These are phyloP conservation scores for Cephonodes hylas DNA, from an alignment of 2,888 invertebrate genomes.

Conservation along the genomic window DNA sequence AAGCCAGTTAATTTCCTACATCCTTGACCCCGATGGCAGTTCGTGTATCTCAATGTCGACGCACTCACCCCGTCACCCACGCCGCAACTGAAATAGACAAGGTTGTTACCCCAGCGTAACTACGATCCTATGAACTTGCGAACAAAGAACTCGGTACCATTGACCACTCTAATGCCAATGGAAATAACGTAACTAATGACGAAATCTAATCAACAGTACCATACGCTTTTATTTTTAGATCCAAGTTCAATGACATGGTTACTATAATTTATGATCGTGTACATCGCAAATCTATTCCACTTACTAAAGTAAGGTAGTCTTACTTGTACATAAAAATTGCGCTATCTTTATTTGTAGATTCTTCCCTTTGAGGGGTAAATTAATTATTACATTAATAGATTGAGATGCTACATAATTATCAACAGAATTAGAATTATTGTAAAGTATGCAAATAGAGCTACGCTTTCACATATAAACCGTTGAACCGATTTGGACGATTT, in stretches of 20 bases:
- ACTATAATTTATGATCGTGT: not conserved
- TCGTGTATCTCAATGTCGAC: constrained; percentile 52
- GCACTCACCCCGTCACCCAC: constrained; percentile 67
- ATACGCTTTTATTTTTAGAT: constrained; percentile 5
- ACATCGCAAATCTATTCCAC: not conserved
- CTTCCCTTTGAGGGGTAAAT: too few relatives aligned
- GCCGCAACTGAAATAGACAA: constrained; percentile 68
- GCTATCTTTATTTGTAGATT: too few relatives aligned
- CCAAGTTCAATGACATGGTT: constrained; percentile 1
- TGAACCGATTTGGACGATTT: too few relatives aligned
- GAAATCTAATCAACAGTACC: constrained; percentile 2
- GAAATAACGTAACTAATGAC: constrained; percentile 11
- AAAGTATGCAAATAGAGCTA: too few relatives aligned
- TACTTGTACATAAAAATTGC: too few relatives aligned
- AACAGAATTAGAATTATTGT: too few relatives aligned
- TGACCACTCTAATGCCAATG: constrained; percentile 8
- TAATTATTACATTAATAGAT: too few relatives aligned
- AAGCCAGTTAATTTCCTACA: constrained; percentile 39
- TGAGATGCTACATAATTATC: too few relatives aligned
- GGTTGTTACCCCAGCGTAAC: constrained; percentile 55
- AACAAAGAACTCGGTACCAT: constrained; percentile 41
- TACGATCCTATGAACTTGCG: constrained; percentile 36
- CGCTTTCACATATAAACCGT: too few relatives aligned
- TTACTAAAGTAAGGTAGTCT: too few relatives aligned
- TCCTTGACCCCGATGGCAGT: constrained; percentile 47